Base-by-base conservation (phyloP, 1,140 invertebrate species). In the Cherax quadricarinatus region DNA sequence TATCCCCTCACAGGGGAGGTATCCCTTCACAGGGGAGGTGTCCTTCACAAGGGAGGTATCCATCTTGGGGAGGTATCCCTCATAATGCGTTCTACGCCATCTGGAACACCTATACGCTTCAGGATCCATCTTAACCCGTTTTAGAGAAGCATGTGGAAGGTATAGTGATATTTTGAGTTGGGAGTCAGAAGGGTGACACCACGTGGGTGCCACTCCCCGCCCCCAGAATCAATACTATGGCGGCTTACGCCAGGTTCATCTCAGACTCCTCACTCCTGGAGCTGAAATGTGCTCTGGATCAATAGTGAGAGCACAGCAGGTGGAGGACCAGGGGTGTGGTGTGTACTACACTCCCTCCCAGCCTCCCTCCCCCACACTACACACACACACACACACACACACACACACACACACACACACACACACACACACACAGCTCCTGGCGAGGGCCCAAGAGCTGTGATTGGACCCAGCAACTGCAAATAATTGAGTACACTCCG, bases 211-310 rank as follows among this genome's bases (percentile, higher is more conserved):
- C 30, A 41, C 30, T 41, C 30, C 53, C 53, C n/a, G 80, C 48
- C 49, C 53, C 53, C 16, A n/a, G 60, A 84, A 84, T 84, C 82
- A 84, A 84, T 84, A 84, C 82, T 24, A 84, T n/a, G 82, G n/a
- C 82, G 82, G 53, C 82, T 84, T 84, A 84, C 82, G 82, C 82
- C 62, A 62, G 82, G 53, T 84, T 84, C 53, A 84, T 84, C 82
- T 49, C 82, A 53, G 30, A 57, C 53, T 30, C 49, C 53, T 84
- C 53, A 62, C 82, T 62, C 53, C 82, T 62, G 49, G 10, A 62
- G 82, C n/a, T 18, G 53, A 84, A 62, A 49, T 84, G 82, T 60
- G 82, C n/a, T 18, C 18, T n/a, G 12, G 82, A 84, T 84, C 82
- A 84, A 84, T 84, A 84, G 82, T 84, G 53, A 62, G 10, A 30